Base-by-base conservation (phyloP, 2,113 vertebrate genomes). In the Antigone vipio region DNA sequence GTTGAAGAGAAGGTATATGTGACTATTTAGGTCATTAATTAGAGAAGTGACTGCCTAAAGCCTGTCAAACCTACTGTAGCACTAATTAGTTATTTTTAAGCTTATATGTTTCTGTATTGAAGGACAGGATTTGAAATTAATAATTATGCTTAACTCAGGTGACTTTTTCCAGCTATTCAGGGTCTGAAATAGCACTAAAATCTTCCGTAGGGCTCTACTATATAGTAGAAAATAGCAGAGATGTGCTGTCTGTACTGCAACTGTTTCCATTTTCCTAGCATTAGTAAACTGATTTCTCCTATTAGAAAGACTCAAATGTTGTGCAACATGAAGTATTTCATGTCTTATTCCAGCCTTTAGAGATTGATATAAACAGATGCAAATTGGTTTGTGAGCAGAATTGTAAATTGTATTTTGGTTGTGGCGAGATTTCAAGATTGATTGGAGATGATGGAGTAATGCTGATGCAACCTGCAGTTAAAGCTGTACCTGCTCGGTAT, bases 381-480 rank as follows among this genome's bases (percentile, higher is more conserved):
- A 59, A 22, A 72, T 29, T 56, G 34, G 21, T 16, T 23, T 52
- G 34, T 83, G 56, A 84, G 32, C 29, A 52, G 60, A 93, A 76
- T 19, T 75, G 24, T 74, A 60, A 75, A 59, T 29, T 52, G 11
- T 81, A 6, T 85, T 91, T 81, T 20, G 47, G 23, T 75, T 3
- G 2, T 20, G 32, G 26, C 80, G 68, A 52, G 21, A 53, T 79
- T 60, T 66, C n/a, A 75, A 26, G 29, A 6, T 2, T n/a, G 72
- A 40, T 5, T 53, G 32, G 80, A 45, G 35, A 12, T 0, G 0
- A 9, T 44, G 62, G 17, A 17, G 69, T 26, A 59, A 24, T 0
- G 2, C 45, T 64, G 85, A 50, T 35, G 35, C 32, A 49, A 30
- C 34, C 44, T 75, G 56, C 18, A 30, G 45, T 21, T 45, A 18